Percentiles rank a stretch among this genome's conserved stretches.
Evolutionary conservation across 2,113 vertebrate species (phyloP).

Genomic region (Oncorhynchus tshawytscha): DNA sequence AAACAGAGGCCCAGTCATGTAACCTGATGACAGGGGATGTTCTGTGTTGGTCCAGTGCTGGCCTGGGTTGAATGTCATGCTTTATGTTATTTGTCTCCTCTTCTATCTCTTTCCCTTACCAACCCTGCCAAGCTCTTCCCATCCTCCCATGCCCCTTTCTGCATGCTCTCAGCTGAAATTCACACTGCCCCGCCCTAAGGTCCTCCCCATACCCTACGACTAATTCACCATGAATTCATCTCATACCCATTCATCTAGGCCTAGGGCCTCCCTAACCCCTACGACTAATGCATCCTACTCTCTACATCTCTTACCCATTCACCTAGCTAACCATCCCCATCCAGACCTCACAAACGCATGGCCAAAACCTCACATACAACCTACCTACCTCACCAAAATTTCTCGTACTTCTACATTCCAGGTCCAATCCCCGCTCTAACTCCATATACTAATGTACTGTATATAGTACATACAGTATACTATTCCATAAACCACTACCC

Average conservation of each 20-base stretch:
- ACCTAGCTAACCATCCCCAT: background rate
- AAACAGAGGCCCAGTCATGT: conserved; percentile 57
- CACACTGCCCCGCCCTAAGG: conserved; percentile 66
- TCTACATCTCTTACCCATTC: background rate
- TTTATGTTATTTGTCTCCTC: conserved; percentile 66
- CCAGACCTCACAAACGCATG: background rate
- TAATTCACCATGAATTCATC: conserved; percentile 1
- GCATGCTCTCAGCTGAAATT: conserved; percentile 83
- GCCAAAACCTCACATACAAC: background rate
- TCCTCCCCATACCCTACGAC: conserved; percentile 47
- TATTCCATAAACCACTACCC: background rate
- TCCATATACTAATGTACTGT: conserved; percentile 23
- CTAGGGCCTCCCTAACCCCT: conserved; percentile 6
- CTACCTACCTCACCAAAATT: background rate
- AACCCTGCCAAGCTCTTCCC: conserved; percentile 60
- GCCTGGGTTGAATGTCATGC: conserved; percentile 73
- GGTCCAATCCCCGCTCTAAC: background rate
- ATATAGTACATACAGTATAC: too few species aligned
- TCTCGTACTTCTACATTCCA: too few species aligned
- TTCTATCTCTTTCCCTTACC: conserved; percentile 51
- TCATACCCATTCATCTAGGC: background rate
- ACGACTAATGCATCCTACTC: background rate
- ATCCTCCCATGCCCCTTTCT: conserved; percentile 69
- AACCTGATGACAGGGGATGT: conserved; percentile 66
- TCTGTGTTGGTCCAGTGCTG: conserved; percentile 61